These are phyloP conservation scores for Phrynocephalus versicolor DNA, from an alignment of 2,113 vertebrate species.

Conservation along the genomic window DNA sequence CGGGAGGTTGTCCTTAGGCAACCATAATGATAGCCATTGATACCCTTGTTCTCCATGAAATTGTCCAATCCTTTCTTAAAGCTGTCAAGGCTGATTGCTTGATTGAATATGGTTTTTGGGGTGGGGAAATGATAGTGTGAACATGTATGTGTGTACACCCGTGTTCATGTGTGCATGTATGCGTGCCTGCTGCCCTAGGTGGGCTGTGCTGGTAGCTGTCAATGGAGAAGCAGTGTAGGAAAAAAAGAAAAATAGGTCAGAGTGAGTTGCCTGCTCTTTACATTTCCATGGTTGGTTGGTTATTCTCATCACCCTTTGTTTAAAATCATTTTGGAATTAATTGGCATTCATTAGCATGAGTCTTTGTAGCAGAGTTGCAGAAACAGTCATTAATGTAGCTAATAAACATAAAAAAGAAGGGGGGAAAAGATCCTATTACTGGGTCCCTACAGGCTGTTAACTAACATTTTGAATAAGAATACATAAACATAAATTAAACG, in stretches of 20 bases:
- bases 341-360: slow-evolving; percentile 84
- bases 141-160: no score
- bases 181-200: slow-evolving; percentile 49
- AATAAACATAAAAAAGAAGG: slow-evolving; percentile 85
- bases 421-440: slow-evolving; percentile 79
- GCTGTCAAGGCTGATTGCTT: no score
- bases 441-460: slow-evolving; percentile 82
- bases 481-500: slow-evolving; percentile 84
- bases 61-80: no score
- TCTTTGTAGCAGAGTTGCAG: slow-evolving; percentile 82
- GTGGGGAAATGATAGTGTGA: neutral
- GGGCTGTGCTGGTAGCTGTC: slow-evolving; percentile 67
- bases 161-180: neutral
- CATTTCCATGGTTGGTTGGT: slow-evolving; percentile 83
- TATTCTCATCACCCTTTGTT: slow-evolving; percentile 88
- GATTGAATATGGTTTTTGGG: neutral
- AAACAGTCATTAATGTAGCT: slow-evolving; percentile 87
- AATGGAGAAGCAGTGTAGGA: slow-evolving; percentile 71
- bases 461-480: slow-evolving; percentile 84
- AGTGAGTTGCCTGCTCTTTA: slow-evolving; percentile 75
- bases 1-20: no score
- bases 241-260: slow-evolving; percentile 76
- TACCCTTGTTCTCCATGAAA: no score
- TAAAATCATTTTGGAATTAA: slow-evolving; percentile 89
- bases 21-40: no score